phyloP scores from a whole-genome alignment of 2,888 invertebrate genomes.

The Junonia oenone region DNA sequence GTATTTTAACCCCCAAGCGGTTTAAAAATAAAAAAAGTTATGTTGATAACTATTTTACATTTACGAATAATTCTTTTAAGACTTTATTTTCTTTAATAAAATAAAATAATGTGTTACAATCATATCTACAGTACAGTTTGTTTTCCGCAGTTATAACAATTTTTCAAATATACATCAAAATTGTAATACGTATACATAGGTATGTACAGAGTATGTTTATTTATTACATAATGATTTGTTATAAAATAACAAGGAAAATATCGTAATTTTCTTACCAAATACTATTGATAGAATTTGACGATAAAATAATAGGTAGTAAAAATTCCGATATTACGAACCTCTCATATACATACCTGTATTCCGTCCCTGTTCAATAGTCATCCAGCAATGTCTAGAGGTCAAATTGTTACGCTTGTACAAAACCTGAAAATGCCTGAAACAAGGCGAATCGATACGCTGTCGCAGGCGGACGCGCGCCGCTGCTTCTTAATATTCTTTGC shows the following conservation, averaged over 20 bases:
- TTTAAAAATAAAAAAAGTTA: background rate
- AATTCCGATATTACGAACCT: background rate
- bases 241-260: too few species aligned
- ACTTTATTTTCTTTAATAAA: too few species aligned
- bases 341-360: background rate
- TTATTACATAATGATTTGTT: too few species aligned
- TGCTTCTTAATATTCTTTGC: slow-evolving; percentile 62
- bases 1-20: background rate
- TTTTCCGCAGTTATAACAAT: too few species aligned
- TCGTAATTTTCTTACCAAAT: background rate
- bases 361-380: background rate
- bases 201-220: too few species aligned
- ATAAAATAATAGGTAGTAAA: background rate
- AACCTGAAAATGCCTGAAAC: slow-evolving; percentile 45
- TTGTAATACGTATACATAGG: too few species aligned
- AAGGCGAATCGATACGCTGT: slow-evolving; percentile 68
- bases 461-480: slow-evolving; percentile 66
- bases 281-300: background rate
- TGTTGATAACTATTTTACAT: too few species aligned
- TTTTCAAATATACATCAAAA: too few species aligned
- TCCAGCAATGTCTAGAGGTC: slow-evolving; percentile 35
- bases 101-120: too few species aligned
- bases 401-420: slow-evolving; percentile 52
- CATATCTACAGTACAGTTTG: too few species aligned
- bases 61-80: too few species aligned